These are phyloP conservation scores for Stegostoma tigrinum DNA, from an alignment of 2,113 vertebrate species.

Conservation along the genomic window DNA sequence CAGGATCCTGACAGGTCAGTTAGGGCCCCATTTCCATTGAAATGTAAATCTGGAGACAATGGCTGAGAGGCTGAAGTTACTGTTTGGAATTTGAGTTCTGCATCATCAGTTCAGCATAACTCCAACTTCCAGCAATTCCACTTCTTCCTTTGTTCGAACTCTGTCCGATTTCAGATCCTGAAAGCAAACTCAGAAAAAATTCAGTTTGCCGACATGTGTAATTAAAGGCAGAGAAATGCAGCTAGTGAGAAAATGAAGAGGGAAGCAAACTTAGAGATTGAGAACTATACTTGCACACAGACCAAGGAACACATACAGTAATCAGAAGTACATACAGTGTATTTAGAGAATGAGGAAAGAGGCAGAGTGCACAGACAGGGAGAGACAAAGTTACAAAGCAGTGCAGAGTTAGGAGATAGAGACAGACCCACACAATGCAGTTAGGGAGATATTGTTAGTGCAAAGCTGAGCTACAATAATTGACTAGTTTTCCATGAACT, in stretches of 20 bases:
- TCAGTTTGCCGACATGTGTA: not conserved
- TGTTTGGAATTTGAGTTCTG: not conserved
- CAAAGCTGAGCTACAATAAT: not conserved
- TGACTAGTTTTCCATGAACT: not conserved
- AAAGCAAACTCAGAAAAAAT: not conserved
- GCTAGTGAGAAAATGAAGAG: not conserved
- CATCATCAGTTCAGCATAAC: not conserved
- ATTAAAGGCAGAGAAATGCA: not conserved
- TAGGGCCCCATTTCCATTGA: not conserved
- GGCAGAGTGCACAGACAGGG: not conserved
- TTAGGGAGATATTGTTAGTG: not conserved
- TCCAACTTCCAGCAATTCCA: not conserved
- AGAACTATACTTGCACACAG: not conserved
- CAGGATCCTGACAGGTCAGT: not conserved
- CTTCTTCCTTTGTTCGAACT: not conserved
- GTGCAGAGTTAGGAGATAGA: too few species aligned
- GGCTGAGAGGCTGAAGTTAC: not conserved
- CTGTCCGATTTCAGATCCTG: not conserved
- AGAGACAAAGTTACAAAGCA: not conserved
- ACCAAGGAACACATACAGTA: not conserved
- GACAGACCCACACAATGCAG: too few species aligned
- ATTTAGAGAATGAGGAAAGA: not conserved
- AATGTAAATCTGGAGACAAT: slow-evolving; percentile 3
- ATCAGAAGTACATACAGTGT: not conserved
- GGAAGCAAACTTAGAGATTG: not conserved